phyloP scores from a whole-genome alignment of 2,888 invertebrate species.

The Cacoxenus indagator region DNA sequence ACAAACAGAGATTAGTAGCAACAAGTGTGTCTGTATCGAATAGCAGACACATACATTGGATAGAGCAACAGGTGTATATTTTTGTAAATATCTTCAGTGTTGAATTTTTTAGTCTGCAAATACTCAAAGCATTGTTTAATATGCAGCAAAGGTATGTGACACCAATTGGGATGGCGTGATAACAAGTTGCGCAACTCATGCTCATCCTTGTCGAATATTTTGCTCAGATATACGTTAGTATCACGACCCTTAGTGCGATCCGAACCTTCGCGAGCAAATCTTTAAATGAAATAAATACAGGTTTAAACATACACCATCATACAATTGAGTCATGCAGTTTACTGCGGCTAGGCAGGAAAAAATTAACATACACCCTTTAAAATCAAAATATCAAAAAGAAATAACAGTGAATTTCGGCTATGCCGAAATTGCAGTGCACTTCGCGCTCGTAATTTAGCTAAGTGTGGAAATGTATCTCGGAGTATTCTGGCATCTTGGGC shows the following conservation, averaged over 20 bases:
- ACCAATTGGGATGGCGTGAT: slow-evolving; percentile 77
- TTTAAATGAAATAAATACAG: slow-evolving; percentile 30
- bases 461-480: too few relatives aligned
- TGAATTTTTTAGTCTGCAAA: slow-evolving; percentile 73
- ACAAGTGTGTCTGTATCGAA: accelerated
- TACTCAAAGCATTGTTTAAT: slow-evolving; percentile 75
- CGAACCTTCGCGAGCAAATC: slow-evolving; percentile 74
- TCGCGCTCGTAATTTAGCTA: too few relatives aligned
- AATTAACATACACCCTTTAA: too few relatives aligned
- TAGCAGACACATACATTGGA: slow-evolving; percentile 74
- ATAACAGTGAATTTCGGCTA: too few relatives aligned
- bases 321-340: too few relatives aligned
- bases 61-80: slow-evolving; percentile 79
- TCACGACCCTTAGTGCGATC: slow-evolving; percentile 73
- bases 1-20: background rate
- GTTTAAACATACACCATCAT: background rate
- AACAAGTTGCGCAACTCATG: slow-evolving; percentile 68
- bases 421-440: too few relatives aligned
- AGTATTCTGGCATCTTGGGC: too few relatives aligned
- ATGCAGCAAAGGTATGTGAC: slow-evolving; percentile 74
- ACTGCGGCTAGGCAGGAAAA: too few relatives aligned
- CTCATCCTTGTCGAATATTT: slow-evolving; percentile 62
- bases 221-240: slow-evolving; percentile 69
- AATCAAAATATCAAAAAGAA: background rate
- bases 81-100: slow-evolving; percentile 73